phyloP scores from a whole-genome alignment of 2,888 invertebrate species.

The Eubasilissa splendida region DNA sequence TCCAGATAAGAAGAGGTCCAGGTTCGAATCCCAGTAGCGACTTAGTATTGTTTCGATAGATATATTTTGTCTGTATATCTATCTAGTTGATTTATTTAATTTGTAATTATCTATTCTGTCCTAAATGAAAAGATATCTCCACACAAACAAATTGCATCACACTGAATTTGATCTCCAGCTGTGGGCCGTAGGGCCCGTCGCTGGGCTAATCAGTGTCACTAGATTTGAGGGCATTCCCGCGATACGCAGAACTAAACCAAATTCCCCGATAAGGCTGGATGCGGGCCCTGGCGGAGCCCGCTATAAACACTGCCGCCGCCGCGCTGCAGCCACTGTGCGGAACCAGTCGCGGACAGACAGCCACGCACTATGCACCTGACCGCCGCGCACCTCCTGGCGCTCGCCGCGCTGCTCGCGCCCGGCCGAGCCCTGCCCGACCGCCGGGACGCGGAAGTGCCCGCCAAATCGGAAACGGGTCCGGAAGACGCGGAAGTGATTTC shows the following conservation, averaged over 20 bases:
- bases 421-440: not conserved
- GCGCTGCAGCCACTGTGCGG: not conserved
- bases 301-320: too few relatives aligned
- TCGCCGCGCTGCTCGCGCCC: not conserved
- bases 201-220: not conserved
- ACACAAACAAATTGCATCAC: too few relatives aligned
- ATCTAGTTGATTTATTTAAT: too few relatives aligned
- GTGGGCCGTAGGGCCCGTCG: not conserved
- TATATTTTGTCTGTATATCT: too few relatives aligned
- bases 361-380: slow-evolving; percentile 9
- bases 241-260: not conserved
- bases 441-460: not conserved
- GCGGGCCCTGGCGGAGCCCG: not conserved
- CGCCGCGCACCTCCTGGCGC: not conserved
- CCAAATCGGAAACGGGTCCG: too few relatives aligned
- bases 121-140: too few relatives aligned
- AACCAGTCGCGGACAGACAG: slow-evolving; percentile 17
- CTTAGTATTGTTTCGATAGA: too few relatives aligned
- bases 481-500: too few relatives aligned
- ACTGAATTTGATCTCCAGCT: too few relatives aligned
- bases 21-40: too few relatives aligned
- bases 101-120: too few relatives aligned
- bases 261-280: slow-evolving; percentile 19
- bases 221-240: slow-evolving; percentile 1
- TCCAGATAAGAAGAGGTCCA: too few relatives aligned